Base-by-base conservation (phyloP, 2,113 vertebrate species). In the Takifugu flavidus region DNA sequence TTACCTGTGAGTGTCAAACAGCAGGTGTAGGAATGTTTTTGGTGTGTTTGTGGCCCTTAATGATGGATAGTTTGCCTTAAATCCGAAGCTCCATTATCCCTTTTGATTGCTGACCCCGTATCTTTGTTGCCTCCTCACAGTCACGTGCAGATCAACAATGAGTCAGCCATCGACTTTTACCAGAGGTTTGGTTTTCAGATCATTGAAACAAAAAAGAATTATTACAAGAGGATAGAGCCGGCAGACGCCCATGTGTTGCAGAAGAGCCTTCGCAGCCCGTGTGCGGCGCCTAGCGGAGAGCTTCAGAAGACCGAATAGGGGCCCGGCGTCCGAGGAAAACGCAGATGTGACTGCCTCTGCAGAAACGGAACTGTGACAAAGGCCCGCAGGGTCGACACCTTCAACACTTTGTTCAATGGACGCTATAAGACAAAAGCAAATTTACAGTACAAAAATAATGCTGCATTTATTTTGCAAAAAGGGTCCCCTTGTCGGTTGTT, bases 191-290 rank as follows among this genome's bases (percentile, higher is more conserved):
- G 97, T 79, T 99, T 99, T 87, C 95, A 98, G 91, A 97, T 99
- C 88, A 98, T 98, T 25, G 97, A 98, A 89, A 98, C 97, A 65
- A 98, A 99, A 94, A 98, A 98, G 89, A 98, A 99, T 91, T 99
- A 99, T 91, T 99, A 98, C 92, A 99, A 99, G 92, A 96, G 97
- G 91, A 99, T 98, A 97, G 96, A 98, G 83, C 97, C 97, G 0
- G 96, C 97, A 77, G 97, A 99, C 59, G 97, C 96, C 72, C 97
- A 98, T 1, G 96, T 99, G 88, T 92, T 99, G 89, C 96, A 99
- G 91, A 98, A 99, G 91, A 98, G 94, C 84, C 94, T 99, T 89
- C 88, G 94, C 89, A 93, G 89, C 89, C 89, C 92, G 77, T 88
- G 90, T 68, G 86, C 88, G 53, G 92, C 90, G 74, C 90, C 91